Evolutionary conservation across 1,140 invertebrate species (phyloP).

Genomic region (Leptinotarsa lineolata): DNA sequence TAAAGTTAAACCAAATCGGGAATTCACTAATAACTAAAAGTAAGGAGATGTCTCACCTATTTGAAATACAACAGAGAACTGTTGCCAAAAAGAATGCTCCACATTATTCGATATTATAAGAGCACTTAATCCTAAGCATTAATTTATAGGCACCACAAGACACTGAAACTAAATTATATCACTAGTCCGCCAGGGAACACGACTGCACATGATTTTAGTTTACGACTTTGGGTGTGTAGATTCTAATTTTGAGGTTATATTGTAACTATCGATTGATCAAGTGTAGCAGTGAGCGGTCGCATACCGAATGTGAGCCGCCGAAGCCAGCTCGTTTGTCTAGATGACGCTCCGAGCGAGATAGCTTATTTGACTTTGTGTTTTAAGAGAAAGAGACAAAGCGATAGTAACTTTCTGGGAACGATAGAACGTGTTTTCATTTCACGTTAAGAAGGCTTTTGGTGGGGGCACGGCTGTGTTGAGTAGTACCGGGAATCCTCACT

Average conservation of each 20-base stretch:
- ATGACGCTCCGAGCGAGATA: conserved; percentile 31
- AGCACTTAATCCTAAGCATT: conserved; percentile 26
- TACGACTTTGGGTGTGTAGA: conserved; percentile 21
- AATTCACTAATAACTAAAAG: too few relatives aligned
- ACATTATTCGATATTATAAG: conserved; percentile 17
- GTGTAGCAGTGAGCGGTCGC: conserved; percentile 17
- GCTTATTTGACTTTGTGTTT: not conserved
- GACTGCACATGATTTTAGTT: conserved; percentile 22
- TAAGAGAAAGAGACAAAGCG: not conserved
- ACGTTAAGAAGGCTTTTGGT: conserved; percentile 36
- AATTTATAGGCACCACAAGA: conserved; percentile 16
- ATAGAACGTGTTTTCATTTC: conserved; percentile 43
- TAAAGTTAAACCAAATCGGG: too few relatives aligned
- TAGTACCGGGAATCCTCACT: conserved; percentile 38
- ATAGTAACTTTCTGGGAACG: conserved; percentile 33
- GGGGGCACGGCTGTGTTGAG: conserved; percentile 29
- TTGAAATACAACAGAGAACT: not conserved
- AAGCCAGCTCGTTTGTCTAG: conserved; percentile 25
- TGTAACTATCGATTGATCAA: conserved; percentile 18
- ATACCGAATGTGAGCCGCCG: conserved; percentile 31
- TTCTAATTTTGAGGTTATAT: conserved; percentile 28
- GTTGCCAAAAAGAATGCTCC: not conserved
- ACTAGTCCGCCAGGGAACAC: conserved; percentile 22
- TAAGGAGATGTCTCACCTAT: not conserved
- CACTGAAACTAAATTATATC: conserved; percentile 21